Percentiles rank a stretch among this genome's conserved stretches.
Evolutionary conservation across 1,140 invertebrate species (phyloP).

Genomic region (Drosophila punjabiensis): DNA sequence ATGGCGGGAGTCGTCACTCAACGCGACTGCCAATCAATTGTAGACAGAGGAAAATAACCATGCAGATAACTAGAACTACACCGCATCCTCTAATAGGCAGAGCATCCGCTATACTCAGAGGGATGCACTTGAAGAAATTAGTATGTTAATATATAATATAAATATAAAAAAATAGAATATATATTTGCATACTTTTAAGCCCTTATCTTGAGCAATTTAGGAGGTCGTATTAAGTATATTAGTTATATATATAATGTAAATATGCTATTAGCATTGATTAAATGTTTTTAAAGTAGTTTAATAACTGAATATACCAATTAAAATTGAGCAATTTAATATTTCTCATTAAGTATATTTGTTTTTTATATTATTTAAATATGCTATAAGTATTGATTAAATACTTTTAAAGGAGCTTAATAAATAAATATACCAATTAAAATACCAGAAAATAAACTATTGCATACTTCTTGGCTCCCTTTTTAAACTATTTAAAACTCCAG

Average conservation of each 20-base stretch:
- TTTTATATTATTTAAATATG: too few relatives aligned
- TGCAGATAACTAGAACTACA: constrained; percentile 65
- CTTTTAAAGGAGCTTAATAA: too few relatives aligned
- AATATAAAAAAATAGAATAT: not conserved
- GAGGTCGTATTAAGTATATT: not conserved
- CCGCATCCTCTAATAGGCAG: constrained; percentile 72
- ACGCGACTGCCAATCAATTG: constrained; percentile 52
- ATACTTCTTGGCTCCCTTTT: not conserved
- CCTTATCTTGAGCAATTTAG: not conserved
- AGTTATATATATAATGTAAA: not conserved
- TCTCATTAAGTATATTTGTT: too few relatives aligned
- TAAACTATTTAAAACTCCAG: not conserved
- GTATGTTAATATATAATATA: not conserved
- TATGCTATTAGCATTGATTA: not conserved
- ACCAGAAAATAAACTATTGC: not conserved
- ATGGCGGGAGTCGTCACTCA: constrained; percentile 31
- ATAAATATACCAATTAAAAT: too few relatives aligned
- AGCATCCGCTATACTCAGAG: constrained; percentile 43
- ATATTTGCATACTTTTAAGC: not conserved
- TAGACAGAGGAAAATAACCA: constrained; percentile 44
- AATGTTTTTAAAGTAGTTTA: not conserved
- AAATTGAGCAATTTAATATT: too few relatives aligned
- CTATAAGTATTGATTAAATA: too few relatives aligned
- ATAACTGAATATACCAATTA: too few relatives aligned
- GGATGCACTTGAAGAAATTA: constrained; percentile 7